Evolutionary conservation across 2,113 vertebrate species (phyloP).

Genomic region (Cranoglanis bouderius): DNA sequence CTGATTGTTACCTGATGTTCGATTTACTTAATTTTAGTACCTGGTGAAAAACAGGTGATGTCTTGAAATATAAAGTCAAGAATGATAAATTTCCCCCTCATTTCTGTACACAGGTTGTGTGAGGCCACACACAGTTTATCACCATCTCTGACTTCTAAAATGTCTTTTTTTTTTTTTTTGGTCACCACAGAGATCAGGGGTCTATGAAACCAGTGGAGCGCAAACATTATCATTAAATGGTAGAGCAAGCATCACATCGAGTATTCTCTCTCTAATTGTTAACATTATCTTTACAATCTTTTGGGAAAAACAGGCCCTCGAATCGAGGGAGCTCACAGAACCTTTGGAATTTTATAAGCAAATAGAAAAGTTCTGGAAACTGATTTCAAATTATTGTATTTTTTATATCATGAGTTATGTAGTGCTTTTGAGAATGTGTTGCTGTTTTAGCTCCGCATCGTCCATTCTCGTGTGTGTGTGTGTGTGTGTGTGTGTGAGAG

Average conservation of each 20-base stretch:
- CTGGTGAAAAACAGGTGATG: not conserved
- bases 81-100: not conserved
- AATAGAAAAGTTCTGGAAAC: not conserved
- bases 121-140: not conserved
- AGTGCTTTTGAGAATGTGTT: not conserved
- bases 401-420: not conserved
- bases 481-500: slow-evolving; percentile 8
- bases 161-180: not conserved
- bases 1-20: not conserved
- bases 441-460: not conserved
- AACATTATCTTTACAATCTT: not conserved
- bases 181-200: not conserved
- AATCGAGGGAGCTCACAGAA: too few species aligned
- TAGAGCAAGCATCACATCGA: not conserved
- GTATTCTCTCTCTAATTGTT: not conserved
- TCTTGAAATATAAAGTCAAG: not conserved
- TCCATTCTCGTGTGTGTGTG: not conserved
- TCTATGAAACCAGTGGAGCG: too few species aligned
- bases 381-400: not conserved
- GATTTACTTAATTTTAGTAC: not conserved
- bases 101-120: not conserved
- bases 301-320: too few species aligned
- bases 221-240: not conserved
- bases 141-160: not conserved
- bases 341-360: not conserved